Percentiles rank a stretch among this genome's conserved stretches.
These are phyloP conservation scores for Nothocercus nigrocapillus DNA, from an alignment of 2,113 vertebrate species.

Conservation along the genomic window DNA sequence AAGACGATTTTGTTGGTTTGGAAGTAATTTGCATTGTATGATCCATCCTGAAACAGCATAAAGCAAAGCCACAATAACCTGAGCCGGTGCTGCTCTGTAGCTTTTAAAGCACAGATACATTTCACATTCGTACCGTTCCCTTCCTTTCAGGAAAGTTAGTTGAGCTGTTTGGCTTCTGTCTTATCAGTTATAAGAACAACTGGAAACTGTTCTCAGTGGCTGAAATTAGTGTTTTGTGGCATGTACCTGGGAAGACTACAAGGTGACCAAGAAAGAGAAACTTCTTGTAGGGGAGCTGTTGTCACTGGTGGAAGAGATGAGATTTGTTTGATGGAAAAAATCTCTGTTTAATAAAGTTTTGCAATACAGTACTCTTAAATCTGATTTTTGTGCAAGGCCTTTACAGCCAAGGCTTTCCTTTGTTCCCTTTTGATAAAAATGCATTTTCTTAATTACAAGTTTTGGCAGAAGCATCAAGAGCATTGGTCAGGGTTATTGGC, in stretches of 20 bases:
- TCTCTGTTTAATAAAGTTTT: not conserved
- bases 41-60: slow-evolving; percentile 19
- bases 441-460: not conserved
- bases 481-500: not conserved
- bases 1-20: slow-evolving; percentile 52
- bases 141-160: not conserved
- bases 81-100: not conserved
- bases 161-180: not conserved
- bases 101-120: not conserved
- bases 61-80: slow-evolving; percentile 30
- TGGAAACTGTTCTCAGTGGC: not conserved
- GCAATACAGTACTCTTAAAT: not conserved
- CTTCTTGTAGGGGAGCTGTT: not conserved
- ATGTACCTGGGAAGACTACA: not conserved
- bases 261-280: not conserved
- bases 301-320: not conserved
- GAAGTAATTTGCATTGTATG: slow-evolving; percentile 51
- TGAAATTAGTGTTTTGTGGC: not conserved
- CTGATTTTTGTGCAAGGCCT: not conserved
- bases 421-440: not conserved
- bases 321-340: rapidly evolving
- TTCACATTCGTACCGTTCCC: not conserved
- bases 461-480: not conserved
- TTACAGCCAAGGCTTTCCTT: not conserved
- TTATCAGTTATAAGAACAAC: not conserved